Base-by-base conservation (phyloP, 2,113 vertebrate species). In the Esox niger region DNA sequence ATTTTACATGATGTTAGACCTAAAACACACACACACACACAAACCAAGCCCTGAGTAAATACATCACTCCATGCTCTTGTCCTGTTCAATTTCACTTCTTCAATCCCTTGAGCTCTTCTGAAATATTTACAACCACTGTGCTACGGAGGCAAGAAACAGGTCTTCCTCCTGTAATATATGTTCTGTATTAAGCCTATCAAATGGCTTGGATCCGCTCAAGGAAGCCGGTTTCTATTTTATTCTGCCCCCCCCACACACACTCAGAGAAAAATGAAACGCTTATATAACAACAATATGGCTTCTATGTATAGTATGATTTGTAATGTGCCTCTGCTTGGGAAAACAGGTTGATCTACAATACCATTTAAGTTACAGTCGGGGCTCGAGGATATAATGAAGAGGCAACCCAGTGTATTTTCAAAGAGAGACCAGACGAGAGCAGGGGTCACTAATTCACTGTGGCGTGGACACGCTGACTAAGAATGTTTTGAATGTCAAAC, bases 401-500 rank as follows among this genome's bases (percentile, higher is more conserved):
- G 31, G 13, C 29, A 17, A 17, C 17, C 6, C 26, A 27, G 1
- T 7, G 13, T 15, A 2, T 30, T 59, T 20, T 30, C 13, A 20
- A 17, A 30, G 2, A 58, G 13, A 58, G 5, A 27, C 15, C 25
- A 29, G 26, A 58, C 13, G 17, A 32, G 57, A 7, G 46, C 55
- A 9, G 55, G 68, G 64, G 69, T 64, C 23, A 54, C 69, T 64
- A 67, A 72, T 47, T 79, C 38, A 76, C 17, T 13, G 35, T 61
- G 47, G 66, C 62, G 23, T 15, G 25, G 68, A 71, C 68, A 64
- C 35, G 70, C 74, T 71, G 73, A 78, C 63, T 69, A 56, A 57
- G 62, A 54, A 62, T 0, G 43, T 66, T 32, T 77, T 74, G 74
- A 77, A 70, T 75, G 64, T 74, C 66, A 81, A 26, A 2, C 20